Evolutionary conservation across 2,888 invertebrate genomes (phyloP).

Genomic region (Lasius platythorax): DNA sequence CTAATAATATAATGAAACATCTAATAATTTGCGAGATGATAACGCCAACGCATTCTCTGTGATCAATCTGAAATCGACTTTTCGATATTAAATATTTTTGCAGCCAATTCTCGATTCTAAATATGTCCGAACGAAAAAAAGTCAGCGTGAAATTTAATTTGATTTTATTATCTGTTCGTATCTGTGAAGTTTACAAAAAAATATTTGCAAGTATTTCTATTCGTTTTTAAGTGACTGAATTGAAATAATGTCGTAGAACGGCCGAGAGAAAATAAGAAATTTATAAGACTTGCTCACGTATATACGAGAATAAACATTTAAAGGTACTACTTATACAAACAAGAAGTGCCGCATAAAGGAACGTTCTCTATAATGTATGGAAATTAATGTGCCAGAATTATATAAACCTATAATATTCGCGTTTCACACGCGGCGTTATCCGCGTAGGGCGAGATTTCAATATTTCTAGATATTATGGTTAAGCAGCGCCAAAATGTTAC

Average conservation of each 20-base stretch:
- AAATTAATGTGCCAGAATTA: constrained; percentile 1
- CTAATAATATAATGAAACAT: background rate
- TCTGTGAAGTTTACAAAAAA: background rate
- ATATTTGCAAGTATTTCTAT: background rate
- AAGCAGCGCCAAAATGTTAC: constrained; percentile 35
- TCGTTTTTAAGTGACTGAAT: background rate
- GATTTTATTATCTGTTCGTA: background rate
- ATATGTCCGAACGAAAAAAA: background rate
- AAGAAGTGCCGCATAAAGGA: background rate
- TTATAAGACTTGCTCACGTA: background rate
- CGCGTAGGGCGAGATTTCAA: constrained; percentile 30
- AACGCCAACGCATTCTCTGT: background rate
- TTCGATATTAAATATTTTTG: background rate
- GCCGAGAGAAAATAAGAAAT: background rate
- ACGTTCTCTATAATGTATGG: background rate
- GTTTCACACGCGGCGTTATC: constrained; percentile 30
- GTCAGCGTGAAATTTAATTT: background rate
- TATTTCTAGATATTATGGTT: constrained; percentile 45
- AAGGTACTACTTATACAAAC: background rate
- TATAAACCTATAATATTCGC: constrained; percentile 28
- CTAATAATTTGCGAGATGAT: background rate
- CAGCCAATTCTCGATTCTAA: background rate
- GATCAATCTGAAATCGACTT: constrained; percentile 3
- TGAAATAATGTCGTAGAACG: background rate
- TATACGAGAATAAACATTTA: background rate